Conservation (phyloP, 2,113 vertebrate genomes). For the Halichoerus grypus region DNA sequence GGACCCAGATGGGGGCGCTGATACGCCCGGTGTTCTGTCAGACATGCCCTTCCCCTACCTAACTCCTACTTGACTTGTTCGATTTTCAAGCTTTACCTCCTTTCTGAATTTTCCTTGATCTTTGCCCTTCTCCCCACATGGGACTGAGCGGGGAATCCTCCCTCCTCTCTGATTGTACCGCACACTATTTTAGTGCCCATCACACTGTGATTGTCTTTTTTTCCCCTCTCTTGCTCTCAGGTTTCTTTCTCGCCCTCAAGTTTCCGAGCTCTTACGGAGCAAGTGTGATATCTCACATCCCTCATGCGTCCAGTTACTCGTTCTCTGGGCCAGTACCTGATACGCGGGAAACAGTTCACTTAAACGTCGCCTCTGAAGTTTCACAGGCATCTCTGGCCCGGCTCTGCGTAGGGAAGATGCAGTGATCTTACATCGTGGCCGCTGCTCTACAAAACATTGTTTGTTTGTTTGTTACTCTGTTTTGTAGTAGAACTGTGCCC, state of each 20-base stretch:
- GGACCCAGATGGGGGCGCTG: not conserved
- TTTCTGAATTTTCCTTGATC: not conserved
- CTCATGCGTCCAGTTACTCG: not conserved
- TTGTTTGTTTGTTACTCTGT: not conserved
- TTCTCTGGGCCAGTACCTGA: not conserved
- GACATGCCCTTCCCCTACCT: not conserved
- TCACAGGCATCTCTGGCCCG: not conserved
- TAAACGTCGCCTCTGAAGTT: not conserved
- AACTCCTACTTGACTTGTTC: not conserved
- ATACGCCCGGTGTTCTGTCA: not conserved
- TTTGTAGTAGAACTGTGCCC: not conserved
- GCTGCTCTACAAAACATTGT: not conserved
- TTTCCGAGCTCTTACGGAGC: not conserved
- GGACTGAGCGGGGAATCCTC: not conserved
- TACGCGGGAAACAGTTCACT: not conserved
- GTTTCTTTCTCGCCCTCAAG: too few species aligned
- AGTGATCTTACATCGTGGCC: not conserved
- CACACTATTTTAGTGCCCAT: accelerated
- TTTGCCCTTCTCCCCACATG: not conserved
- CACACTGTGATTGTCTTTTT: accelerated
- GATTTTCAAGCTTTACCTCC: not conserved
- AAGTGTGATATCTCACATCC: not conserved
- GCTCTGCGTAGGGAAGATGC: not conserved
- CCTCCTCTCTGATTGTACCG: accelerated
- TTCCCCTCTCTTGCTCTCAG: not conserved